A percentile compares a stretch with the other conserved stretches of the same genome.
Evolutionary conservation across 2,113 vertebrate genomes (phyloP).

Genomic region (Labeo catla): DNA sequence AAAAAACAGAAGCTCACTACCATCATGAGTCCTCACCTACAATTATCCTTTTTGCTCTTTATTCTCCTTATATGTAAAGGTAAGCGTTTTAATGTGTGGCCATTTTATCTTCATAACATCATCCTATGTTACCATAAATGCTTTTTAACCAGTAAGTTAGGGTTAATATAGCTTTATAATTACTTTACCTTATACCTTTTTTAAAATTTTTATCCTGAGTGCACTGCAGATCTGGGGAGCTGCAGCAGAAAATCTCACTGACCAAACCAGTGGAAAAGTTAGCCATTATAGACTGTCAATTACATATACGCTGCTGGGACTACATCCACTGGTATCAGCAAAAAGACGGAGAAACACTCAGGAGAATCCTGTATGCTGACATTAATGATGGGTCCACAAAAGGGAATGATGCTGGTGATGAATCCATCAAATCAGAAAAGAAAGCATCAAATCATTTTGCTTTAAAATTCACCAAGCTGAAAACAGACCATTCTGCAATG

Average conservation of each 20-base stretch:
- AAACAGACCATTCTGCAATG: slow-evolving; percentile 8
- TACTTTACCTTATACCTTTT: no score
- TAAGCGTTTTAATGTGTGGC: not conserved
- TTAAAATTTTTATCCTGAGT: no score
- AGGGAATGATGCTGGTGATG: not conserved
- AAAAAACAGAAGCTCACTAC: not conserved
- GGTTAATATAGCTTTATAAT: no score
- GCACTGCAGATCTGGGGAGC: no score
- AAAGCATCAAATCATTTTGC: not conserved
- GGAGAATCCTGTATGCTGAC: not conserved
- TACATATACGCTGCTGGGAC: rapidly evolving
- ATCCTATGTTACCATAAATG: no score
- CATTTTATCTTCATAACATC: not conserved
- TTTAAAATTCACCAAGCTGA: slow-evolving; percentile 27
- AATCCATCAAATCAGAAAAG: not conserved
- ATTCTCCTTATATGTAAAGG: not conserved
- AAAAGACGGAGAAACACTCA: slow-evolving; percentile 25
- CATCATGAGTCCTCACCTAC: not conserved
- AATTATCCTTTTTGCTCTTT: not conserved
- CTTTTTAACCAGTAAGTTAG: no score
- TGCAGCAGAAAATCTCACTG: not conserved
- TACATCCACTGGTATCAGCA: slow-evolving; percentile 49
- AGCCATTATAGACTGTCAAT: slow-evolving; percentile 25
- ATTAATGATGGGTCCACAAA: not conserved
- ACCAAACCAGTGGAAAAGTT: slow-evolving; percentile 18